phyloP scores from a whole-genome alignment of 2,888 invertebrate genomes.

The Muscina levida region DNA sequence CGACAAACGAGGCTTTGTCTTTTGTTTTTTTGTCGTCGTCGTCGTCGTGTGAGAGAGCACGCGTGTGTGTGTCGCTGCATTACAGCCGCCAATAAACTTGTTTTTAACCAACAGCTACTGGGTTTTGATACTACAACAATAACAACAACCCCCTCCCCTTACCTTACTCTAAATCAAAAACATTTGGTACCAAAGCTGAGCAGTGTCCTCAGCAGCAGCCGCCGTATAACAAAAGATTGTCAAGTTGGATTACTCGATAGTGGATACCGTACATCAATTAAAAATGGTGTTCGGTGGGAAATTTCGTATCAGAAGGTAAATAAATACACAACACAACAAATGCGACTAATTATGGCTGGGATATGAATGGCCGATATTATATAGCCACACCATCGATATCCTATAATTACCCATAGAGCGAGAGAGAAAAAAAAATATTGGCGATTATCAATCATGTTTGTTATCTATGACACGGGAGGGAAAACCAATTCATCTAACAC shows the following conservation, averaged over 20 bases:
- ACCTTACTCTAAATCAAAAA: neutral
- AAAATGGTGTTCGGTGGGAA: constrained; percentile 80
- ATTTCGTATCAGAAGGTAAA: constrained; percentile 80
- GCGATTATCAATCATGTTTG: too few relatives aligned
- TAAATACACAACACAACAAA: constrained; percentile 15
- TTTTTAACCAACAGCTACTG: constrained; percentile 1
- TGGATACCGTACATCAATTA: constrained; percentile 76
- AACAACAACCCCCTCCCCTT: neutral
- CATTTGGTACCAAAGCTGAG: too few relatives aligned
- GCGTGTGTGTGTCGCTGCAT: too few relatives aligned
- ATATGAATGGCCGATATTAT: too few relatives aligned
- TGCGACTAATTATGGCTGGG: neutral
- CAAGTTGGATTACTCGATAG: constrained; percentile 74
- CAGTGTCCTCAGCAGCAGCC: neutral
- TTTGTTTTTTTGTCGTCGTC: too few relatives aligned
- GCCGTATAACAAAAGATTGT: constrained; percentile 31
- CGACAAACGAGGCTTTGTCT: neutral
- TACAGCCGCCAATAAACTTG: constrained; percentile 27
- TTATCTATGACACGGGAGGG: too few relatives aligned
- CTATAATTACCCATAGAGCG: too few relatives aligned
- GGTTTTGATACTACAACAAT: neutral
- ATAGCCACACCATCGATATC: too few relatives aligned
- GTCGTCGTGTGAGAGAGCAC: too few relatives aligned
- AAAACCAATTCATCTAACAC: too few relatives aligned
- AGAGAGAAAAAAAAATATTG: too few relatives aligned